A percentile compares a stretch with the other conserved stretches of the same genome.
Evolutionary conservation across 2,888 invertebrate genomes (phyloP).

Genomic region (Phaonia tiefii): DNA sequence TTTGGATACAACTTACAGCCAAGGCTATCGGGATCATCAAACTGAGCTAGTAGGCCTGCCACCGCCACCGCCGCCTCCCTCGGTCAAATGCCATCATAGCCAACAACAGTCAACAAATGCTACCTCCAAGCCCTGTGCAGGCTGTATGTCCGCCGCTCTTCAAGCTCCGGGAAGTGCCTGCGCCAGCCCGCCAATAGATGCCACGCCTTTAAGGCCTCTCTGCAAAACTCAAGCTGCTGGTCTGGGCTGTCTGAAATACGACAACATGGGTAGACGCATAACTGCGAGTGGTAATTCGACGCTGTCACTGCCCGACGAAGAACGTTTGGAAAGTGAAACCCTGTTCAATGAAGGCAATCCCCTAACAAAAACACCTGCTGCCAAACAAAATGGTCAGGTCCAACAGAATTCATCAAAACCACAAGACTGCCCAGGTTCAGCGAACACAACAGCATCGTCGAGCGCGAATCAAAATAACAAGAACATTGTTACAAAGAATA

Average conservation of each 20-base stretch:
- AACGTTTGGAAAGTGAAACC: slow-evolving; percentile 78
- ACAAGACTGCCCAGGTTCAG: slow-evolving; percentile 65
- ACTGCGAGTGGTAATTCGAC: slow-evolving; percentile 94
- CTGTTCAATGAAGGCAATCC: slow-evolving; percentile 77
- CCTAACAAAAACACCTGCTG: slow-evolving; percentile 68
- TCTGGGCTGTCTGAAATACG: slow-evolving; percentile 84
- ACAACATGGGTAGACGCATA: slow-evolving; percentile 94
- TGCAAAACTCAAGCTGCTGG: slow-evolving; percentile 62
- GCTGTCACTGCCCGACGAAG: slow-evolving; percentile 88
- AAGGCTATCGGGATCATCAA: slow-evolving; percentile 71
- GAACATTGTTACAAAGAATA: slow-evolving; percentile 54
- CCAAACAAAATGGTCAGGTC: slow-evolving; percentile 66
- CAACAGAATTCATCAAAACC: slow-evolving; percentile 66
- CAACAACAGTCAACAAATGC: slow-evolving; percentile 67
- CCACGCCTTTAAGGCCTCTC: slow-evolving; percentile 73
- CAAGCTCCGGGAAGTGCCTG: slow-evolving; percentile 68
- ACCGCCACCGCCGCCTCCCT: slow-evolving; percentile 75
- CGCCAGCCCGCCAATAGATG: slow-evolving; percentile 75
- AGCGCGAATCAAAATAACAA: slow-evolving; percentile 23
- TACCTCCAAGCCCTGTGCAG: slow-evolving; percentile 70
- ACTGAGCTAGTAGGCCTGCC: slow-evolving; percentile 73
- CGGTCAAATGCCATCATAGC: slow-evolving; percentile 74
- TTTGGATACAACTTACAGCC: slow-evolving; percentile 77
- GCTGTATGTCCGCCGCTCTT: slow-evolving; percentile 71
- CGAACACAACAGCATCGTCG: slow-evolving; percentile 69